These are phyloP conservation scores for Tanytarsus gracilentus DNA, from an alignment of 2,888 invertebrate genomes.

Conservation along the genomic window DNA sequence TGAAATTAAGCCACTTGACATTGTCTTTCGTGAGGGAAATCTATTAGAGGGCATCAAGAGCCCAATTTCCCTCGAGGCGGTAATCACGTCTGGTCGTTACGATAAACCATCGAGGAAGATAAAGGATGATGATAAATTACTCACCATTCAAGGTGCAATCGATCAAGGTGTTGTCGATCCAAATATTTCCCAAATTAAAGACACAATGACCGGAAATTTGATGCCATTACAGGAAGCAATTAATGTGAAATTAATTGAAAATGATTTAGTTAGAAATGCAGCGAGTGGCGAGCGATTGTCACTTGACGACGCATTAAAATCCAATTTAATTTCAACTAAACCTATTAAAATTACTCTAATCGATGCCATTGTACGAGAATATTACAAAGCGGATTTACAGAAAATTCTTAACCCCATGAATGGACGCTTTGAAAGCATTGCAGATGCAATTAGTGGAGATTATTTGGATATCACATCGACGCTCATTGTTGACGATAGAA, in stretches of 20 bases:
- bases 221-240: constrained; percentile 68
- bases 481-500: constrained; percentile 63
- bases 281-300: constrained; percentile 60
- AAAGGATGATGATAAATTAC: constrained; percentile 51
- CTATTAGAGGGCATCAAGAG: constrained; percentile 57
- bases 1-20: constrained; percentile 57
- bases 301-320: constrained; percentile 60
- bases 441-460: constrained; percentile 62
- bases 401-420: constrained; percentile 68
- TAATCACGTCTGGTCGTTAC: constrained; percentile 61
- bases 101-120: constrained; percentile 55
- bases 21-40: constrained; percentile 61
- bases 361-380: constrained; percentile 66
- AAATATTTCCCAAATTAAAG: constrained; percentile 70
- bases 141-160: constrained; percentile 67
- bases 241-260: constrained; percentile 57
- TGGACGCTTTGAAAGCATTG: constrained; percentile 62
- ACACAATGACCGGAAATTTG: constrained; percentile 61
- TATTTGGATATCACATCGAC: constrained; percentile 63
- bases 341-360: constrained; percentile 60
- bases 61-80: constrained; percentile 69
- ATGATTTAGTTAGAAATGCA: constrained; percentile 63
- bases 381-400: constrained; percentile 64
- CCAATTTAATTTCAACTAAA: constrained; percentile 62
- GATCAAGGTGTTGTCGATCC: constrained; percentile 72